These are phyloP conservation scores for Noctua janthe DNA, from an alignment of 2,888 invertebrate genomes.

Conservation along the genomic window DNA sequence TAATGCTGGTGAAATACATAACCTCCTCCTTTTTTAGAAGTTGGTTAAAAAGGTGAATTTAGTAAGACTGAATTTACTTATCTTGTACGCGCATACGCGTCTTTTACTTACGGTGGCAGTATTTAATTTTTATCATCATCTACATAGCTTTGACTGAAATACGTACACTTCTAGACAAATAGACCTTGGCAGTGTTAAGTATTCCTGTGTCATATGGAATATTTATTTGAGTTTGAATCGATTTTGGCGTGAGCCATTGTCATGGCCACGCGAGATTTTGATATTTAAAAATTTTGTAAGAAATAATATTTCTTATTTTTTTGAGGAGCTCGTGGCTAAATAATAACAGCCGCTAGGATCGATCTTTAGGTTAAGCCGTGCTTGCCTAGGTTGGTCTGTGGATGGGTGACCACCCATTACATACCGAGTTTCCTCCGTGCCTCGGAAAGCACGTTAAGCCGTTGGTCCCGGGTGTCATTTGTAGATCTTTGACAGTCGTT, in stretches of 20 bases:
- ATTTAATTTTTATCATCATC: neutral
- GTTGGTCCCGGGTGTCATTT: too few relatives aligned
- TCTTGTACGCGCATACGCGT: neutral
- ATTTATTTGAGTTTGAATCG: neutral
- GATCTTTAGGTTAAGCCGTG: too few relatives aligned
- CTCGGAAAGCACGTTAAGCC: too few relatives aligned
- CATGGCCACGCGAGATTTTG: neutral
- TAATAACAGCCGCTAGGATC: too few relatives aligned
- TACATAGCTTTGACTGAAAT: neutral
- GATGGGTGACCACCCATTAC: too few relatives aligned
- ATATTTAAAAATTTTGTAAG: neutral
- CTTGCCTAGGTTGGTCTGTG: too few relatives aligned
- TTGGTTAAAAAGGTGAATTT: neutral
- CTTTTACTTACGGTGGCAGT: neutral
- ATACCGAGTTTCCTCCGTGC: too few relatives aligned
- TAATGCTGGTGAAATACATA: too few relatives aligned
- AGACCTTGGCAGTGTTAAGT: neutral
- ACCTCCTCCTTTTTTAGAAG: too few relatives aligned
- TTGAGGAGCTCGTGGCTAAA: too few relatives aligned
- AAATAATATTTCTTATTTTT: neutral
- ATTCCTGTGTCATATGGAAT: neutral
- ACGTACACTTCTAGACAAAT: neutral
- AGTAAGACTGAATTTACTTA: neutral
- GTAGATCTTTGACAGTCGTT: too few relatives aligned
- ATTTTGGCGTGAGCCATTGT: neutral